A percentile compares a stretch with the other conserved stretches of the same genome.
Evolutionary conservation across 2,888 invertebrate species (phyloP).

Genomic region (Hesperia comma): DNA sequence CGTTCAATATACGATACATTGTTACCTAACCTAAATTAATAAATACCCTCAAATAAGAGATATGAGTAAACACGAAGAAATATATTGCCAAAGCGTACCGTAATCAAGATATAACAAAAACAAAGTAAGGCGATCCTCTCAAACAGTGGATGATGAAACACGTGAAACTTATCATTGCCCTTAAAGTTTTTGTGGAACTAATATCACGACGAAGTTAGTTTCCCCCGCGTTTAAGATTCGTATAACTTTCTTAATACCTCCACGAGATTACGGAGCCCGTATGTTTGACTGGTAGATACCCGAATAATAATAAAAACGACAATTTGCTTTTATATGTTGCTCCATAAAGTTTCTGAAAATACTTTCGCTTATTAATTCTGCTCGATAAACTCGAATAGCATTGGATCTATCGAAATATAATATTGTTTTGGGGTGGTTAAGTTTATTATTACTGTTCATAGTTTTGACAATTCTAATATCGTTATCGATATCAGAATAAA

Average conservation of each 20-base stretch:
- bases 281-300: constrained; percentile 63
- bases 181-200: constrained; percentile 71
- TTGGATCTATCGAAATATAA: constrained; percentile 43
- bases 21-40: no score
- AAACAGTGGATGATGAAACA: constrained; percentile 47
- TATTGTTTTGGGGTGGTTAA: constrained; percentile 41
- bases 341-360: constrained; percentile 68
- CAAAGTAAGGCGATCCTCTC: constrained; percentile 38
- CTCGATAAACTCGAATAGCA: constrained; percentile 71
- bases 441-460: constrained; percentile 36
- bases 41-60: background rate
- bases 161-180: constrained; percentile 66
- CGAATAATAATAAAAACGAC: constrained; percentile 76
- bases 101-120: constrained; percentile 43
- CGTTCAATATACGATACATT: no score
- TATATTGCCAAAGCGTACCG: constrained; percentile 35
- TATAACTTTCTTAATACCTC: constrained; percentile 80
- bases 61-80: background rate
- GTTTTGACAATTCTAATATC: background rate
- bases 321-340: constrained; percentile 74
- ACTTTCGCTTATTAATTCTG: constrained; percentile 76
- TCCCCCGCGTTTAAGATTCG: constrained; percentile 69
- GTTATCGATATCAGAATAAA: background rate
- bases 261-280: constrained; percentile 72
- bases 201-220: constrained; percentile 72